phyloP scores from a whole-genome alignment of 2,113 vertebrate species.

The Atractosteus spatula region DNA sequence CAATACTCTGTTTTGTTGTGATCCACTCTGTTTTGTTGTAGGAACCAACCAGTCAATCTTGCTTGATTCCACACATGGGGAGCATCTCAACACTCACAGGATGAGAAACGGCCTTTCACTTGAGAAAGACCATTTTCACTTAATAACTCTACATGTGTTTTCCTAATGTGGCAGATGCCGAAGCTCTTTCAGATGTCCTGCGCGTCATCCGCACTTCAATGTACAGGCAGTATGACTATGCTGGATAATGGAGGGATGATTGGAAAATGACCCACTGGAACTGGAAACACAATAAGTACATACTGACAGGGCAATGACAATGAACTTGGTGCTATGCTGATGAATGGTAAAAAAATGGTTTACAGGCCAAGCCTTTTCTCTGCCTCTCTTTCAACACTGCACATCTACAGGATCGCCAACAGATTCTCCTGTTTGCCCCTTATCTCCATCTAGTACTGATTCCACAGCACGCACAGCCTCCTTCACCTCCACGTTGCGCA shows the following conservation, averaged over 20 bases:
- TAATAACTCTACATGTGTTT: too few species aligned
- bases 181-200: too few species aligned
- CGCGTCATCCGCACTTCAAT: too few species aligned
- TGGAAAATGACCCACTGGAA: conserved; percentile 36
- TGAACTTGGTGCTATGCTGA: conserved; percentile 39
- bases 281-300: conserved; percentile 14
- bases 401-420: conserved; percentile 44
- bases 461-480: conserved; percentile 76
- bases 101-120: too few species aligned
- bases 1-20: too few species aligned
- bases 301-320: conserved; percentile 9
- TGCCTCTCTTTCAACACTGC: conserved; percentile 46
- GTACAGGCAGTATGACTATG: too few species aligned
- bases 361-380: conserved; percentile 11
- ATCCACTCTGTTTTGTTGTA: too few species aligned
- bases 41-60: too few species aligned
- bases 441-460: conserved; percentile 70
- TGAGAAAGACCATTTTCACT: too few species aligned
- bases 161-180: too few species aligned
- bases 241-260: not conserved
- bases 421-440: conserved; percentile 34
- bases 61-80: too few species aligned
- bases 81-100: too few species aligned
- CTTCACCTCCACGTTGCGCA: conserved; percentile 98
- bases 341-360: conserved; percentile 31